Evolutionary conservation across 2,888 invertebrate species (phyloP), one percentile per base, ranked within the genome.

Genomic region (Terebella lapidaria): DNA sequence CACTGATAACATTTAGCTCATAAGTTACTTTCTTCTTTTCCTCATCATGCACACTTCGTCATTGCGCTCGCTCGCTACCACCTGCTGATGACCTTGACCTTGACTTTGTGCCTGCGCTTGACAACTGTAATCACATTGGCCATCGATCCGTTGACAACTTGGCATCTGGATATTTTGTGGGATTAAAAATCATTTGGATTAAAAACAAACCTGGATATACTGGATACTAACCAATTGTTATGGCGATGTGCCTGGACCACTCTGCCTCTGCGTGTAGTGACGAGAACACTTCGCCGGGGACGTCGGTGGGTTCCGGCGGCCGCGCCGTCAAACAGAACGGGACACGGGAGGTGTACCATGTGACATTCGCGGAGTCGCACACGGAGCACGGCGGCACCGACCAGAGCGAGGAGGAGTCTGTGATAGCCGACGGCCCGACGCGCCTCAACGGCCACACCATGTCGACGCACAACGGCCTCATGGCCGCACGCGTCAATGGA

Each of bases 331-430:
- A 35, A 22, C n/a, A 15, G n/a, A 49, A 49, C 22, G 49, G 49
- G 18, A 49, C 49, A 5, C 10, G 22, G 15, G 49, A 49, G 24
- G 49, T 10, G 24, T 24, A 49, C 22, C 49, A 49, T 24, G 49
- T 49, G 49, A 49, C 49, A 20, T 49, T 49, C 49, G 49, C 49
- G n/a, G 49, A 49, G 22, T 49, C 49, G 10, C 49, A 49, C 24
- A 49, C 49, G 49, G 49, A 49, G 24, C 49, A 49, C 49, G 49
- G 24, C n/a, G 49, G 5, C 5, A 10, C 5, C n/a, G 49, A 49
- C 49, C 10, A 49, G 5, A 10, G 22, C 24, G 42, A n/a, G 10
- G 42, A n/a, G 10, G 42, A n/a, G 10, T 15, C 42, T 35, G 49
- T 49, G 49, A 10, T n/a, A 49, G 22, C 18, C 10, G 18, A 35